Percentiles rank a stretch among this genome's conserved stretches.
Evolutionary conservation across 2,113 vertebrate genomes (phyloP).

Genomic region (Tichodroma muraria): DNA sequence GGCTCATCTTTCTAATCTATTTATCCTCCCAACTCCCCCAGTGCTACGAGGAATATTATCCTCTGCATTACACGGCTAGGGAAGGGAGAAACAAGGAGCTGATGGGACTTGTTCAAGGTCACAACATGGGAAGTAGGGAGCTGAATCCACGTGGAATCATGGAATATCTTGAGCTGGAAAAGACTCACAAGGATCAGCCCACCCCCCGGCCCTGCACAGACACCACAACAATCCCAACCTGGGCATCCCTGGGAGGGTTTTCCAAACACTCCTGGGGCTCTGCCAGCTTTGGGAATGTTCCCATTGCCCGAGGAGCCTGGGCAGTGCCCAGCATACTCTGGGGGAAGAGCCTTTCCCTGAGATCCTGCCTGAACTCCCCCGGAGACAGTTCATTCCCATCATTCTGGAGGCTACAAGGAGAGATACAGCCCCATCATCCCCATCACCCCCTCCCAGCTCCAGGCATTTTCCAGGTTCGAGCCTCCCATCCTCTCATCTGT

Average conservation of each 20-base stretch:
- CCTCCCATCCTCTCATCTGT: fast-evolving
- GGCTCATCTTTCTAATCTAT: constrained; percentile 56
- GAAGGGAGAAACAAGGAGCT: not conserved
- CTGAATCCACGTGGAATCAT: not conserved
- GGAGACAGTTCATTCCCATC: not conserved
- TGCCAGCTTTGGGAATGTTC: not conserved
- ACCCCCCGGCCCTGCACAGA: fast-evolving
- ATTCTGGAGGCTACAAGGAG: too few species aligned
- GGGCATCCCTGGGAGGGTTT: not conserved
- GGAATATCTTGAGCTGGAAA: not conserved
- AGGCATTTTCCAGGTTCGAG: not conserved
- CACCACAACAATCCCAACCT: not conserved
- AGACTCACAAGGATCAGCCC: not conserved
- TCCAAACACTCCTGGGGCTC: fast-evolving
- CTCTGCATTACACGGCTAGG: not conserved
- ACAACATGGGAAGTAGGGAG: not conserved
- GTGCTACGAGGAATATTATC: not conserved
- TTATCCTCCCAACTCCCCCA: constrained; percentile 49
- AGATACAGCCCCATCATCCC: not conserved
- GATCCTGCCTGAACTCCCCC: not conserved
- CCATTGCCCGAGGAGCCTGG: not conserved
- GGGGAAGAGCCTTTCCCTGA: not conserved
- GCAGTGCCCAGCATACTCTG: not conserved
- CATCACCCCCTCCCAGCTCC: not conserved
- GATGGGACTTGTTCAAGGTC: constrained; percentile 11